Conservation (phyloP, 2,113 vertebrate genomes). For the Melanerpes formicivorus region DNA sequence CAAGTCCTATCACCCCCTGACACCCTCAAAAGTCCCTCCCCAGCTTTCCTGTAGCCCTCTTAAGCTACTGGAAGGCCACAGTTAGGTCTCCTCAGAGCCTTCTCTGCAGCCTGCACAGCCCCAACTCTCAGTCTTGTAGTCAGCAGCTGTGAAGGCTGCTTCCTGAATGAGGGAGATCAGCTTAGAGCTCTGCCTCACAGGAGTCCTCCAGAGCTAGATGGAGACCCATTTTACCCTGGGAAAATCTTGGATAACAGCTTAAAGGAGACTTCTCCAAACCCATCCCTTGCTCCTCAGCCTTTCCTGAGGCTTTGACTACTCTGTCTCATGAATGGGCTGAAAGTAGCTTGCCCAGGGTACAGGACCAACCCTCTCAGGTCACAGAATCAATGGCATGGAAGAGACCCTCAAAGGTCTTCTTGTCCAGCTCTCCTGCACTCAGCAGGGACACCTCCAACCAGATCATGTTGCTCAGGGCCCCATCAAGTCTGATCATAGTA, state of each 20-base stretch:
- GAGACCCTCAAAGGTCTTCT: no score
- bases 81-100: no score
- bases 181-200: neutral
- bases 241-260: neutral
- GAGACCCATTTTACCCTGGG: neutral
- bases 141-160: neutral
- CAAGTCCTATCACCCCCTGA: no score
- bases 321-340: neutral
- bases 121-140: neutral
- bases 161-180: neutral
- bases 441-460: no score
- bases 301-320: neutral
- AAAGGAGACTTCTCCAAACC: neutral
- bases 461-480: no score
- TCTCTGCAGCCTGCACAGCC: no score
- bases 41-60: no score
- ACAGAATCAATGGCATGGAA: no score
- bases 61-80: no score
- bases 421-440: no score
- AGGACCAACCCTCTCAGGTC: neutral
- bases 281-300: neutral
- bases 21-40: no score
- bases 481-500: no score
- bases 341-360: neutral
- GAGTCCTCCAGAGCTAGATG: neutral